Conservation (phyloP, 2,888 invertebrate species). For the Leptothorax acervorum region DNA sequence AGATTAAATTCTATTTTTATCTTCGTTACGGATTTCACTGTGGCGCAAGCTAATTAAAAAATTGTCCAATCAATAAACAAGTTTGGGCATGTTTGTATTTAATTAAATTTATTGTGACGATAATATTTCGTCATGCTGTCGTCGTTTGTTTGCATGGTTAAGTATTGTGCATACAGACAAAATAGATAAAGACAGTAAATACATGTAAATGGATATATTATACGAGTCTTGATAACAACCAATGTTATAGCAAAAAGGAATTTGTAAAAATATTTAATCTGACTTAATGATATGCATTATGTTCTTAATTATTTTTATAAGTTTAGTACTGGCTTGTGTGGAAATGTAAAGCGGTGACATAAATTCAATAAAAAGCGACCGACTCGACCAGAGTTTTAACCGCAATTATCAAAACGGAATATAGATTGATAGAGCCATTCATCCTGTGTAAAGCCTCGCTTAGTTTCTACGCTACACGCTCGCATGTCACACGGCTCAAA, state of each 20-base stretch:
- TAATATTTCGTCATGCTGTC: background rate
- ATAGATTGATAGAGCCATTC: conserved; percentile 53
- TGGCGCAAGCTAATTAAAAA: conserved; percentile 14
- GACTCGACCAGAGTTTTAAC: conserved; percentile 25
- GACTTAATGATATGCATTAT: background rate
- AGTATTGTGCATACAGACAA: background rate
- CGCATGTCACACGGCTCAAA: conserved; percentile 28
- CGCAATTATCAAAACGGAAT: conserved; percentile 35
- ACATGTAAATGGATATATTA: background rate
- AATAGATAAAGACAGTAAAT: background rate
- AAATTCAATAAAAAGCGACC: conserved; percentile 8
- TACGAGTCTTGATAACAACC: background rate
- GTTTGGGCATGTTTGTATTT: conserved; percentile 14
- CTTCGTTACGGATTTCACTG: background rate
- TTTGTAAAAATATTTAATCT: background rate
- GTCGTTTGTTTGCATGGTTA: background rate
- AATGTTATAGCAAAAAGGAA: background rate
- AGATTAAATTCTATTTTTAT: conserved; percentile 23
- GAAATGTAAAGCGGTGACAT: background rate
- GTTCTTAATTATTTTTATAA: background rate
- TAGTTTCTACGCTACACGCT: conserved; percentile 31
- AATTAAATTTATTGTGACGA: conserved; percentile 20
- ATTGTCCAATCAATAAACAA: conserved; percentile 11
- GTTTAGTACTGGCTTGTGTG: background rate
- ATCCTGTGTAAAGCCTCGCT: conserved; percentile 28